Evolutionary conservation across 1,140 invertebrate species (phyloP), one percentile per base, ranked within the genome.

Genomic region (Caenorhabditis inopinata): DNA sequence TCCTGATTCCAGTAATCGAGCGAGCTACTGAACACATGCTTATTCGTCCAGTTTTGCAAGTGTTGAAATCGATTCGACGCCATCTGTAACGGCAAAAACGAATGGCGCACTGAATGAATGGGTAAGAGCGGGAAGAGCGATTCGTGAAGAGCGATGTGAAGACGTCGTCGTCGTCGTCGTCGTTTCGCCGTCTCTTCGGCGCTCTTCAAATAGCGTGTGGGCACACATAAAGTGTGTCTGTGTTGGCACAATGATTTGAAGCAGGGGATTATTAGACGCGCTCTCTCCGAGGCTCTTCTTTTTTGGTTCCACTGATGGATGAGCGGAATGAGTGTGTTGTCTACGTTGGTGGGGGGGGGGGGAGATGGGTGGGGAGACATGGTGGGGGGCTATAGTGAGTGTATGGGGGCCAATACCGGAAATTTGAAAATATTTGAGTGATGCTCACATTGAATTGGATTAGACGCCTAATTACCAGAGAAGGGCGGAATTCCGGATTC

Each of bases 1-100:
- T 79, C 78, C 46, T 79, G 78, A 74, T 79, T 74, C 78, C 78
- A 79, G 23, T 79, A 79, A 38, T 79, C 78, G 5, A 79, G 38
- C 7, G 78, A 79, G 12, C 38, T 68, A 12, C 51, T 79, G 78
- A 79, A 79, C 27, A 79, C 45, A 27, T 79, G 58, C 23, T 62
- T 58, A 46, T 79, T 79, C 23, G 51, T 74, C 78, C 78, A 79
- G 27, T 79, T 58, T 48, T 74, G 62, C n/a, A 79, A 49, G 35
- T 58, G 45, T 74, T 79, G 78, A 58, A 79, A 47, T 18, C 48
- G 2, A 21, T 68, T 68, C n/a, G 58, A 68, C n/a, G 58, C 32
- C 58, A 68, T 68, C 58, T 68, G 58, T 68, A 68, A 68, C n/a
- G 58, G 38, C 35, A 68, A 21, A 38, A 21, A 68, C 14, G 38